These are phyloP conservation scores for Drosophila meridionalis DNA, from an alignment of 2,888 invertebrate species.

Conservation along the genomic window DNA sequence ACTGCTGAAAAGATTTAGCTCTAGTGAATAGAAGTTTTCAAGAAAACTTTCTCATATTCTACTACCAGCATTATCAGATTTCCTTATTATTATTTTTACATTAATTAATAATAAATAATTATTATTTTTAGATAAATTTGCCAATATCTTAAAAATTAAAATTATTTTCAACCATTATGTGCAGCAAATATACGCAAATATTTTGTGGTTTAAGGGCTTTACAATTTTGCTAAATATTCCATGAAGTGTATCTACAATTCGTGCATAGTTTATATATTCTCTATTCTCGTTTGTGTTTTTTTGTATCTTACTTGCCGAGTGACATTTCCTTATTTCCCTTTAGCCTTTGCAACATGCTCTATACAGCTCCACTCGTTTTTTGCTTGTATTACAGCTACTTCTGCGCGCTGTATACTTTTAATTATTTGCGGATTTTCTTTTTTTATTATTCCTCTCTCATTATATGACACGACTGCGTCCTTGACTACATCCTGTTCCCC, in stretches of 20 bases:
- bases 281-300: constrained; percentile 22
- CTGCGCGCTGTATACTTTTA: constrained; percentile 61
- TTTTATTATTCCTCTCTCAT: constrained; percentile 34
- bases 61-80: too few species aligned
- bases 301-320: constrained; percentile 21
- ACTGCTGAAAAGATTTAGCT: not conserved
- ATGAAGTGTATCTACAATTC: constrained; percentile 20
- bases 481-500: constrained; percentile 25
- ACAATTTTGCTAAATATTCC: too few species aligned
- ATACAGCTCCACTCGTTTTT: not conserved
- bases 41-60: too few species aligned
- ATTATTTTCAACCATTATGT: not conserved
- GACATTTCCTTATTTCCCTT: constrained; percentile 19
- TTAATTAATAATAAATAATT: too few species aligned
- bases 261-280: not conserved
- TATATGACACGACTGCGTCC: constrained; percentile 30
- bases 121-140: too few species aligned
- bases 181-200: too few species aligned
- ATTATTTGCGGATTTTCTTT: constrained; percentile 55
- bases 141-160: not conserved
- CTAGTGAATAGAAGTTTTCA: not conserved
- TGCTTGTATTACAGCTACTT: constrained; percentile 16
- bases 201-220: too few species aligned
- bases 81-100: too few species aligned
- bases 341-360: not conserved